Percentiles rank a stretch among this genome's conserved stretches.
Evolutionary conservation across 2,797 vertebrate genomes (phyloP).

Genomic region (Microcaecilia unicolor): DNA sequence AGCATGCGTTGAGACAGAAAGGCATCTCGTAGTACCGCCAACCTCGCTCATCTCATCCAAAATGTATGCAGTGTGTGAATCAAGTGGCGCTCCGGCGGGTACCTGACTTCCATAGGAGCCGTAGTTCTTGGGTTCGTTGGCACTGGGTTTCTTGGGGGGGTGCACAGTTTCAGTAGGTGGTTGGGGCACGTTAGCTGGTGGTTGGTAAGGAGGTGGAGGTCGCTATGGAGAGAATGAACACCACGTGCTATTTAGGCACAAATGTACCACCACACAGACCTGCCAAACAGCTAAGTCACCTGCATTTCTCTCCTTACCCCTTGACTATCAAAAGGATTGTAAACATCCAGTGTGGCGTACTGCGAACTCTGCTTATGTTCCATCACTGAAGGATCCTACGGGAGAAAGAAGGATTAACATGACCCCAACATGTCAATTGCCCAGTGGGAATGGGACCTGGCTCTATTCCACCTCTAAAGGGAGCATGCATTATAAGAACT

Average conservation of each 20-base stretch:
- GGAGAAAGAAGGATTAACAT: not conserved
- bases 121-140: slow-evolving; percentile 81
- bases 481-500: too few relatives aligned
- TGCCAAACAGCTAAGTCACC: too few relatives aligned
- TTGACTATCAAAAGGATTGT: slow-evolving; percentile 82
- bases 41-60: too few relatives aligned
- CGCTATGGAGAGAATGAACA: slow-evolving; percentile 9
- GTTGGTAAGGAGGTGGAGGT: slow-evolving; percentile 27
- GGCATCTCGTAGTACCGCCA: too few relatives aligned
- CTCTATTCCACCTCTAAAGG: not conserved
- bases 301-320: slow-evolving; percentile 66
- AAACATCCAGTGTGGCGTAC: slow-evolving; percentile 80
- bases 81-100: too few relatives aligned
- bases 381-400: slow-evolving; percentile 76
- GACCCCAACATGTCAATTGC: too few relatives aligned
- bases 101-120: slow-evolving; percentile 86
- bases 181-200: slow-evolving; percentile 26
- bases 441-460: too few relatives aligned
- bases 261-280: too few relatives aligned
- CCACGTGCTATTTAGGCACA: too few relatives aligned
- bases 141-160: slow-evolving; percentile 61
- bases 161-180: slow-evolving; percentile 45
- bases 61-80: too few relatives aligned
- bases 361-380: slow-evolving; percentile 69
- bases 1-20: too few relatives aligned